These are phyloP conservation scores for Hirtodrosophila histrioides DNA, from an alignment of 2,888 invertebrate species.

Conservation along the genomic window DNA sequence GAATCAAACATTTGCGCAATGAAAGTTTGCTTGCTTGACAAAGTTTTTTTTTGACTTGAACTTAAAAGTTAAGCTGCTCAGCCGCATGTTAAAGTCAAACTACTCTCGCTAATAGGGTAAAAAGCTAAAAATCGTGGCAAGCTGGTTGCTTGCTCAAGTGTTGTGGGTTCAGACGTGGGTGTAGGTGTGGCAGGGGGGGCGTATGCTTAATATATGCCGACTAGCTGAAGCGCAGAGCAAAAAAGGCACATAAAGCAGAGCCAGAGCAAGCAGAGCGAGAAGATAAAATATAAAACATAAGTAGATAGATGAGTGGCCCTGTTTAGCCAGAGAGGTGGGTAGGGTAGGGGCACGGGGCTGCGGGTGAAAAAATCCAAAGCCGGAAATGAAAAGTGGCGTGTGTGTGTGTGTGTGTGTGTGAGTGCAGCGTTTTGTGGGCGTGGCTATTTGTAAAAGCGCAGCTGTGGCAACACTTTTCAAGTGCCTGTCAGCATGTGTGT, in stretches of 20 bases:
- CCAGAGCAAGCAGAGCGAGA: constrained; percentile 28
- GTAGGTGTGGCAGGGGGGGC: constrained; percentile 14
- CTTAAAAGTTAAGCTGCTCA: no score
- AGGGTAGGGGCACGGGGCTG: constrained; percentile 5
- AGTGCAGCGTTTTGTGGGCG: constrained; percentile 30
- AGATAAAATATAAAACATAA: constrained; percentile 68
- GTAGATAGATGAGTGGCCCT: constrained; percentile 67
- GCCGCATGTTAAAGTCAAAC: background rate
- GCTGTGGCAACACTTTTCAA: constrained; percentile 73
- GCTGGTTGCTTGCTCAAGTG: constrained; percentile 14
- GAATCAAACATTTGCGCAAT: no score
- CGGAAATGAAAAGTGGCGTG: constrained; percentile 74
- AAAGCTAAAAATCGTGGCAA: constrained; percentile 6
- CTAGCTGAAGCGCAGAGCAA: constrained; percentile 1
- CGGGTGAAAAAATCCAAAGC: constrained; percentile 47
- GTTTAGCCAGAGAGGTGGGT: constrained; percentile 13
- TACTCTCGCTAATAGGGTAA: background rate
- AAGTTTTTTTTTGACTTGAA: no score
- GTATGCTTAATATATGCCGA: constrained; percentile 52
- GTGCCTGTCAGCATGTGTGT: constrained; percentile 32
- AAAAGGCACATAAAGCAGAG: constrained; percentile 23
- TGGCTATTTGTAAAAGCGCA: constrained; percentile 71
- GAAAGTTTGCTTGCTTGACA: no score
- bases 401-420: constrained; percentile 27
- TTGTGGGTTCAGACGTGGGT: constrained; percentile 3